Evolutionary conservation across 2,797 vertebrate genomes (phyloP), one percentile per base, ranked within the genome.

Genomic region (Iguana delicatissima): DNA sequence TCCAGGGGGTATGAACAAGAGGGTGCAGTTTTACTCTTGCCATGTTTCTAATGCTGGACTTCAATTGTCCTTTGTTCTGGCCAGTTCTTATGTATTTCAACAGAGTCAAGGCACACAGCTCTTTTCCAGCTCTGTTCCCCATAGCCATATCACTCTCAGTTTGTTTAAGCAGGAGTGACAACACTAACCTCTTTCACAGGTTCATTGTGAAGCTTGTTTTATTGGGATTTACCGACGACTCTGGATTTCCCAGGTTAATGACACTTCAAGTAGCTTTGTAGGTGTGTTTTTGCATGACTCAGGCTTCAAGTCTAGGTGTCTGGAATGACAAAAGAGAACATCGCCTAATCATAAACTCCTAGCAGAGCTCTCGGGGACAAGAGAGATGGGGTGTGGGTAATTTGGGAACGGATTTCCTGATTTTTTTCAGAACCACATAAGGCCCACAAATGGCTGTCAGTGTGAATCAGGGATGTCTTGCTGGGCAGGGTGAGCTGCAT

Each of bases 201-300:
- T 76, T 42, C 14, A 42, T 77, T 83, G 59, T n/a, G 59, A 83
- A 52, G 69, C 59, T 52, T 38, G n/a, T 13, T 90, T 87, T 64
- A 77, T 5, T 77, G 29, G 42, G 69, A 35, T 84, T 84, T 59
- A 24, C 14, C 9, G 59, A 84, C 80, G 26, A 84, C 88, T 62
- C 29, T 50, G 38, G 87, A 50, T 35, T 64, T 18, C 80, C 46
- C 35, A 35, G 67, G 35, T 32, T 73, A 76, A 84, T 64, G 57
- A 62, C 55, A 76, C 69, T 57, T 74, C 46, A n/a, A 42, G 35
- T 14, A 20, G 80, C 24, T 73, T 88, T 50, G 32, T 59, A 38
- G 57, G 95, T 87, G 95, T 90, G 79, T 89, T 8, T n/a, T 79
- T 38, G 92, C 84, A 13, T 96, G 96, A 96, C 93, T 96, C 95